These are phyloP conservation scores for Andrena bicolor DNA, from an alignment of 2,888 invertebrate genomes.

Conservation along the genomic window DNA sequence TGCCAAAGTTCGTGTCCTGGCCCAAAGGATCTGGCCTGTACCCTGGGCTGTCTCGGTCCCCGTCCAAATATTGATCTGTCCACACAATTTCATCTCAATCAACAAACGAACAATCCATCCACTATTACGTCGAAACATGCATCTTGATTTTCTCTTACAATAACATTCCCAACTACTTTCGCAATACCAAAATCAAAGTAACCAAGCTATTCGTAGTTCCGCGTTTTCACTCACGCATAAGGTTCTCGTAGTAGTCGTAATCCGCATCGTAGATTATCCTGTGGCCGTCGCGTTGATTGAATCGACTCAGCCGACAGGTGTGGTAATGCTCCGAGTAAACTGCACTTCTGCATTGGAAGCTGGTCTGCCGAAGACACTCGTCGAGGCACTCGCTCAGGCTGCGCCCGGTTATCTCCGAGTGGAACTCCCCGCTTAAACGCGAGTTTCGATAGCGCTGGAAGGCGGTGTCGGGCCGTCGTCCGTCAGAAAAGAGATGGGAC, in stretches of 20 bases:
- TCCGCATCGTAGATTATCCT: conserved; percentile 95
- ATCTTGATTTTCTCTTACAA: too few relatives aligned
- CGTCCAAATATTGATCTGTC: conserved; percentile 84
- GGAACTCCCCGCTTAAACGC: conserved; percentile 94
- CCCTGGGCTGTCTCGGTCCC: conserved; percentile 80
- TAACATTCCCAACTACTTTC: too few relatives aligned
- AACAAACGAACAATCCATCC: background rate
- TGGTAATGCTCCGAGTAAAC: conserved; percentile 95
- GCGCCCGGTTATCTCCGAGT: conserved; percentile 95
- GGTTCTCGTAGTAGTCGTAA: conserved; percentile 96
- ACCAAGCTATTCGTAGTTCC: too few relatives aligned
- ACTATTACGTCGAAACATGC: background rate
- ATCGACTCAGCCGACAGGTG: conserved; percentile 93
- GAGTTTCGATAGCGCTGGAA: conserved; percentile 95
- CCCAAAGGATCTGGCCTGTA: conserved; percentile 85
- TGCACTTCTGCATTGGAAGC: conserved; percentile 95
- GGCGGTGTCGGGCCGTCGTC: conserved; percentile 94
- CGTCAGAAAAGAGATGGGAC: conserved; percentile 93
- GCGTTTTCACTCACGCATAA: conserved; percentile 91
- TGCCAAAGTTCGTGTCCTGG: conserved; percentile 85
- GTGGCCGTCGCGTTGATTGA: conserved; percentile 95
- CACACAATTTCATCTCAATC: conserved; percentile 20
- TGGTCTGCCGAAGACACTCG: conserved; percentile 95
- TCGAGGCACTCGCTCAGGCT: conserved; percentile 96
- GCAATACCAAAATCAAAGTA: too few relatives aligned